Evolutionary conservation across 2,113 vertebrate species (phyloP).

Genomic region (Tyto alba): DNA sequence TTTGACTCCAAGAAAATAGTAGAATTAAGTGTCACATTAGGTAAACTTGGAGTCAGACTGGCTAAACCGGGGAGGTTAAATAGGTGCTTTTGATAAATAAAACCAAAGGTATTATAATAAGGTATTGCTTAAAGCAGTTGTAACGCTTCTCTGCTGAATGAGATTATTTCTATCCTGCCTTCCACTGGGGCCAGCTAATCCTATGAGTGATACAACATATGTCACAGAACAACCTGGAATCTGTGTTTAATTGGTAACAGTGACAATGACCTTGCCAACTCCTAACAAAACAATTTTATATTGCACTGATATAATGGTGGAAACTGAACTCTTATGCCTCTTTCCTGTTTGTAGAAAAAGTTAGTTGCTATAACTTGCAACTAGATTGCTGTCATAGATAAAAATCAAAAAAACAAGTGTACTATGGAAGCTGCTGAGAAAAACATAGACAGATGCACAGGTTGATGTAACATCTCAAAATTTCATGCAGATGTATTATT

Average conservation of each 20-base stretch:
- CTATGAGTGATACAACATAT: slow-evolving; percentile 1
- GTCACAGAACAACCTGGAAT: not conserved
- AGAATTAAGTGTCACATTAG: not conserved
- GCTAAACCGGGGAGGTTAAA: not conserved
- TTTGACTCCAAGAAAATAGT: not conserved
- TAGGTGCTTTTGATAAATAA: not conserved
- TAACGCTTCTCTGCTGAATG: not conserved
- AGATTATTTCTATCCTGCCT: not conserved
- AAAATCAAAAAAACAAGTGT: not conserved
- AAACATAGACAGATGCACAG: not conserved
- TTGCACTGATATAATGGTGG: not conserved
- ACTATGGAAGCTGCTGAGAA: not conserved
- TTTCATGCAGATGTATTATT: not conserved
- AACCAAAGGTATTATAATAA: not conserved
- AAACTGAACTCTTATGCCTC: not conserved
- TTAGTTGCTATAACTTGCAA: not conserved
- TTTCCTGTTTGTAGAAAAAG: not conserved
- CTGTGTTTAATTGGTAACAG: not conserved
- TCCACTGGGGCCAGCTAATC: slow-evolving; percentile 5
- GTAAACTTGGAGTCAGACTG: not conserved
- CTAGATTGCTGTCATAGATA: not conserved
- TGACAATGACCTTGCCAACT: not conserved
- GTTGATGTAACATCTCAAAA: not conserved
- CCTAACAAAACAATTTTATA: not conserved
- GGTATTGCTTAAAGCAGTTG: not conserved